Percentiles rank a stretch among this genome's conserved stretches.
Evolutionary conservation across 2,113 vertebrate species (phyloP).

Genomic region (Bungarus multicinctus): DNA sequence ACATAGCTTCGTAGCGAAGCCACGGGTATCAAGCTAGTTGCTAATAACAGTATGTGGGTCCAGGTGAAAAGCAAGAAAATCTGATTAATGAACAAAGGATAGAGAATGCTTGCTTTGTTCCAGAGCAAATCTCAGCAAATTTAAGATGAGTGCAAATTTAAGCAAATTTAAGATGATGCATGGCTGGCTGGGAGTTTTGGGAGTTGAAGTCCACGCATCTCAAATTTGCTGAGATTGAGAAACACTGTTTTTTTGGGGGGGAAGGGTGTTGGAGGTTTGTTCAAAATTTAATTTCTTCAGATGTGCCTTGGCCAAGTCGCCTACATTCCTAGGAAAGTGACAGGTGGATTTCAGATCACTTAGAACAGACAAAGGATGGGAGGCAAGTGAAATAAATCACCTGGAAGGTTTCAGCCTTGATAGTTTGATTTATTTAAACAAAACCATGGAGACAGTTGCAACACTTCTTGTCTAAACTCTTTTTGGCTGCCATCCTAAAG

Average conservation of each 20-base stretch:
- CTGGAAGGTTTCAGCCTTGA: not conserved
- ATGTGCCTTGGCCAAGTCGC: not conserved
- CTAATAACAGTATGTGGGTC: not conserved
- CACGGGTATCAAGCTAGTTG: too few relatives aligned
- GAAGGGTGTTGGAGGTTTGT: not conserved
- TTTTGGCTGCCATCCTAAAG: not conserved
- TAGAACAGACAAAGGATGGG: not conserved
- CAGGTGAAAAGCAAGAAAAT: not conserved
- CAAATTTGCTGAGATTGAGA: not conserved
- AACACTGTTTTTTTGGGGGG: not conserved
- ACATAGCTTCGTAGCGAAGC: too few relatives aligned
- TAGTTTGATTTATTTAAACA: not conserved
- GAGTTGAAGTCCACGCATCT: not conserved
- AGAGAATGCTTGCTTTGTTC: not conserved
- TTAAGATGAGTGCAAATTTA: not conserved
- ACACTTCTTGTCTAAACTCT: not conserved
- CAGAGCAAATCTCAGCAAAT: not conserved
- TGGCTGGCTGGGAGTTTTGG: not conserved
- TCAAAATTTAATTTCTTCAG: not conserved
- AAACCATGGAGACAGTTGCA: not conserved
- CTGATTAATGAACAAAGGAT: not conserved
- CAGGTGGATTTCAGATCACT: not conserved
- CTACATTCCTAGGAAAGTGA: not conserved
- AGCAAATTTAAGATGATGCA: too few relatives aligned
- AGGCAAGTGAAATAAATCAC: not conserved